Conservation (phyloP, 1,140 invertebrate species). For the Drosophila sproati region DNA sequence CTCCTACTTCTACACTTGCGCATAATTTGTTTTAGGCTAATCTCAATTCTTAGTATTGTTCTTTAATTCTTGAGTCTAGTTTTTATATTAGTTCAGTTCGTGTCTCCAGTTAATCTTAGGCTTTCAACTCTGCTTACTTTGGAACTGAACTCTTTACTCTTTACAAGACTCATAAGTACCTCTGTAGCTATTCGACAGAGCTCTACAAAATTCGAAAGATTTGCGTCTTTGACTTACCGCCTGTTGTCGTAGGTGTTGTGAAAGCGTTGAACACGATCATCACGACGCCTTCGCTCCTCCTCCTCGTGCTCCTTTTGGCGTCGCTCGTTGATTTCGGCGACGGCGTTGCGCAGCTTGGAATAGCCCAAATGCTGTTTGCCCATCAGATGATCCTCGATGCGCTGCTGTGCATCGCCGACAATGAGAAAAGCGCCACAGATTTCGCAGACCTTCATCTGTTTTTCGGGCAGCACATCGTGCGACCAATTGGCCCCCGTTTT, state of each 20-base stretch:
- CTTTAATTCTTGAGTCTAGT: no score
- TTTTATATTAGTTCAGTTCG: no score
- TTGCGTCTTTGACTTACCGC: constrained; percentile 52
- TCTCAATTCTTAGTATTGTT: no score
- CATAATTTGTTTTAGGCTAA: no score
- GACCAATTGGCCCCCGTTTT: constrained; percentile 57
- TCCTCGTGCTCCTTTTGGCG: constrained; percentile 89
- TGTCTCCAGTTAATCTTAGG: no score
- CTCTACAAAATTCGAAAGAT: neutral
- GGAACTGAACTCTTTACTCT: no score
- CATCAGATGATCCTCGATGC: constrained; percentile 98
- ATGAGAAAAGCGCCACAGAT: constrained; percentile 99
- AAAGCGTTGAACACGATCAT: constrained; percentile 86
- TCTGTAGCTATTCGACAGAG: no score
- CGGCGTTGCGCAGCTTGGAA: constrained; percentile 87
- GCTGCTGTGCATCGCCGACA: constrained; percentile 98
- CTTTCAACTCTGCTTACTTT: no score
- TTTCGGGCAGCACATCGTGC: constrained; percentile 90
- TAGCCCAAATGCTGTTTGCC: constrained; percentile 98
- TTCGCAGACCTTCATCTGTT: constrained; percentile 99
- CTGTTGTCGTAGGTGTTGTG: constrained; percentile 84
- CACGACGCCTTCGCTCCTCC: constrained; percentile 88
- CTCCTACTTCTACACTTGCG: no score
- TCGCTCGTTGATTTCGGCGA: constrained; percentile 87
- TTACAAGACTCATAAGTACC: no score